Conservation (phyloP, 2,888 invertebrate genomes). For the Melanostoma scalare region DNA sequence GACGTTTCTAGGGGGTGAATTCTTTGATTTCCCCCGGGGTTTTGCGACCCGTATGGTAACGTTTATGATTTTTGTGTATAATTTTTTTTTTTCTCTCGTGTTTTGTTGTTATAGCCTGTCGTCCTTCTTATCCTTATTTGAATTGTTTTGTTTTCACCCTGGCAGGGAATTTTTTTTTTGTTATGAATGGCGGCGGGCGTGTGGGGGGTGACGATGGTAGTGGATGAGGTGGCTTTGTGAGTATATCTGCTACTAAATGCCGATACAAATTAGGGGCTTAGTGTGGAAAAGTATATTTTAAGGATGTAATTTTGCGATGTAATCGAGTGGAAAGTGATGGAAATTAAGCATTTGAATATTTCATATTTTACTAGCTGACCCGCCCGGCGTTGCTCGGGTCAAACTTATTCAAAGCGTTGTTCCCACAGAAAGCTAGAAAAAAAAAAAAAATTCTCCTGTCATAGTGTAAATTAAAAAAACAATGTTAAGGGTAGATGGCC, state of each 20-base stretch:
- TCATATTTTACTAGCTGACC: constrained; percentile 61
- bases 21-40: constrained; percentile 66
- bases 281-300: constrained; percentile 48
- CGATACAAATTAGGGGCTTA: constrained; percentile 71
- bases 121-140: neutral
- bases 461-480: too few relatives aligned
- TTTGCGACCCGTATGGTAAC: constrained; percentile 50
- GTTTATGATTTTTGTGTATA: constrained; percentile 24
- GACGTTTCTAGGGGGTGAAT: constrained; percentile 51
- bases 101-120: neutral
- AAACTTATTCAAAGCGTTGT: too few relatives aligned
- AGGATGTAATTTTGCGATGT: constrained; percentile 67
- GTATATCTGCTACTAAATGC: constrained; percentile 56
- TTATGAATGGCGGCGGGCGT: constrained; percentile 5
- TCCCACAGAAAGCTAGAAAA: too few relatives aligned
- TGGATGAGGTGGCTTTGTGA: neutral
- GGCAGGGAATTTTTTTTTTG: constrained; percentile 34
- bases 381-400: too few relatives aligned
- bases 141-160: constrained; percentile 51
- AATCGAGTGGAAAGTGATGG: constrained; percentile 69
- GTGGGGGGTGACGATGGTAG: neutral
- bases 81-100: constrained; percentile 2
- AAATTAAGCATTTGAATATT: constrained; percentile 70
- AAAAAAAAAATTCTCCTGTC: too few relatives aligned
- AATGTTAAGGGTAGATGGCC: too few relatives aligned